These are phyloP conservation scores for Chlorops oryzae DNA, from an alignment of 1,140 invertebrate species.

Conservation along the genomic window DNA sequence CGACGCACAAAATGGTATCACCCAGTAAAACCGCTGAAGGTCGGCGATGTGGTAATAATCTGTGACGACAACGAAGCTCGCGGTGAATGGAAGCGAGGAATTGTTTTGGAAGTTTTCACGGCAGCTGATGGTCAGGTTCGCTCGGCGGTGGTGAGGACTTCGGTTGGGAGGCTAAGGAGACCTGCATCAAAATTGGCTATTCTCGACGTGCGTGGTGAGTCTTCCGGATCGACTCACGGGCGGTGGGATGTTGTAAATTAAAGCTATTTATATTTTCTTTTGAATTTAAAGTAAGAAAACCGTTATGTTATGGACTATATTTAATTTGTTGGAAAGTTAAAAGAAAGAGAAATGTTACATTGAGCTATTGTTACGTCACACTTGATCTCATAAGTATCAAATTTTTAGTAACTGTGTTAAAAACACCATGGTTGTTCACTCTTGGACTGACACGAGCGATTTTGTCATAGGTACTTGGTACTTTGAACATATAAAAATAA, in stretches of 20 bases:
- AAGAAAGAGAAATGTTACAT: no score
- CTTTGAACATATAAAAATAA: no score
- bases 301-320: no score
- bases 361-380: no score
- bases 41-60: not conserved
- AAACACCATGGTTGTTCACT: no score
- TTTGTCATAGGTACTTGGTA: no score
- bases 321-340: no score
- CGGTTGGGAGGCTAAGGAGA: slow-evolving; percentile 1
- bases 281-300: no score
- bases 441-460: no score
- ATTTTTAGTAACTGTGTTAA: no score
- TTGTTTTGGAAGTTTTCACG: slow-evolving; percentile 2
- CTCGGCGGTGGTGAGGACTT: slow-evolving; percentile 6
- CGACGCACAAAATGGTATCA: slow-evolving; percentile 6
- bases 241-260: slow-evolving; percentile 11
- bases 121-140: slow-evolving; percentile 8
- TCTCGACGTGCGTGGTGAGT: slow-evolving; percentile 5
- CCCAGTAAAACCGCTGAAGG: not conserved
- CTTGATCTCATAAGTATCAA: no score
- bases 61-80: not conserved
- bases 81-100: slow-evolving; percentile 5
- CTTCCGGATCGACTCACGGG: slow-evolving; percentile 8
- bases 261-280: no score
- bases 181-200: slow-evolving; percentile 11